Evolutionary conservation across 2,113 vertebrate genomes (phyloP), one percentile per base, ranked within the genome.

Genomic region (Fregetta grallaria): DNA sequence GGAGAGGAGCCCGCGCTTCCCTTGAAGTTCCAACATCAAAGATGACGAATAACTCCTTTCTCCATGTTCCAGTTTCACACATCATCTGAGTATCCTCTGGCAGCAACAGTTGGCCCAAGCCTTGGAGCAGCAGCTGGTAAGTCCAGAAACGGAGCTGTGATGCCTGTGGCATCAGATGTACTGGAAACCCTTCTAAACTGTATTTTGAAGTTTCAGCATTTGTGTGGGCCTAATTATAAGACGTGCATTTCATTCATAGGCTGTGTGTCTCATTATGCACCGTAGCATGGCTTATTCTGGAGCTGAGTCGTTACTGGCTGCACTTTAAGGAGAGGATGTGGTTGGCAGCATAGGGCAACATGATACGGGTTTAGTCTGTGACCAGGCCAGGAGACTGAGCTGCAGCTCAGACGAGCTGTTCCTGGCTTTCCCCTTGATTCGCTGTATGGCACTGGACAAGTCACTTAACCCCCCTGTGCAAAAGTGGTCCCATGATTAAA

Each of bases 171-270:
- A 95, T 94, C 73, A 86, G 79, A 92, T 88, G 88, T 53, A 86
- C 58, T 84, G 94, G 63, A 95, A 96, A 78, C 56, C 66, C 68
- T 93, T 95, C 83, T 97, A 81, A 95, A 94, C 91, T 84, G 72
- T 85, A 86, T 96, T 96, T 91, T 94, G 81, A 97, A 94, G 94
- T 97, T 96, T 94, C 72, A 83, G 75, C 59, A 52, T 91, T 94
- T 95, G 73, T 79, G 77, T 50, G 80, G 71, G 76, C 80, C 72
- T 92, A 88, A 87, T 91, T 80, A 78, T 85, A 91, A 95, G 96
- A 86, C 9, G 26, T 3, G 40, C n/a, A 85, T 73, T 94, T 89
- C 76, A 65, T 14, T 81, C 66, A 49, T 53, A 86, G 86, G 67
- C 59, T 76, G 67, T 62, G 55, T 71, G 67, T 81, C 27, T 85